These are phyloP conservation scores for Anthopleura sola DNA, from an alignment of 64 coral and sea anemone species.

Conservation along the genomic window DNA sequence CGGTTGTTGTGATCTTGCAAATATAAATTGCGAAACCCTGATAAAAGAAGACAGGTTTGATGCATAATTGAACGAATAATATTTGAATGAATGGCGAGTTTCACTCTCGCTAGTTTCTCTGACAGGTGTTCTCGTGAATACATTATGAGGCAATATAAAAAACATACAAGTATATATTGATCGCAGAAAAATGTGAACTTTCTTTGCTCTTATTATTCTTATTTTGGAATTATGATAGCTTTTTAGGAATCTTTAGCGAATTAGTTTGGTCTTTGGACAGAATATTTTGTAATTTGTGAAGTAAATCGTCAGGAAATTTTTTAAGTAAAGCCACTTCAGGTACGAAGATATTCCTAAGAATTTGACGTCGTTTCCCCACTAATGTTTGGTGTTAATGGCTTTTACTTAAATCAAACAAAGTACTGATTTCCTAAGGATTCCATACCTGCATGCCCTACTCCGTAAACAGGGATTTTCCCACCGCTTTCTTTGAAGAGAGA, in stretches of 20 bases:
- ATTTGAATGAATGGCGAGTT: background rate
- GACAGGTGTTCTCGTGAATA: slow-evolving; percentile 2
- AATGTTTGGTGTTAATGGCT: background rate
- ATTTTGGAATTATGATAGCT: no score
- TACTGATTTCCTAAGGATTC: background rate
- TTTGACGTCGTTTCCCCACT: background rate
- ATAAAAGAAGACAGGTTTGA: background rate
- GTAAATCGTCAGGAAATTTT: background rate
- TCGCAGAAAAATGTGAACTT: background rate
- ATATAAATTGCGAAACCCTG: background rate
- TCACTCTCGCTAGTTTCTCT: background rate
- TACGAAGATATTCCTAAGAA: background rate
- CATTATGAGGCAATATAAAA: background rate
- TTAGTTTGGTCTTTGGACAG: no score
- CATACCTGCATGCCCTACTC: slow-evolving; percentile 50
- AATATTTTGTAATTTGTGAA: background rate
- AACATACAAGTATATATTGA: background rate
- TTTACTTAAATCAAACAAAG: background rate
- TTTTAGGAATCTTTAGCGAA: no score
- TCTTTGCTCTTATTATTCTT: no score
- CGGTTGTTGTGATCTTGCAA: background rate
- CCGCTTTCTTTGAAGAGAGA: slow-evolving; percentile 51
- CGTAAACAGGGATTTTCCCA: slow-evolving; percentile 51
- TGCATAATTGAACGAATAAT: background rate
- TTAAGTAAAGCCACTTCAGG: background rate